Conservation (phyloP, 2,888 invertebrate species). For the Tipula confusa region DNA sequence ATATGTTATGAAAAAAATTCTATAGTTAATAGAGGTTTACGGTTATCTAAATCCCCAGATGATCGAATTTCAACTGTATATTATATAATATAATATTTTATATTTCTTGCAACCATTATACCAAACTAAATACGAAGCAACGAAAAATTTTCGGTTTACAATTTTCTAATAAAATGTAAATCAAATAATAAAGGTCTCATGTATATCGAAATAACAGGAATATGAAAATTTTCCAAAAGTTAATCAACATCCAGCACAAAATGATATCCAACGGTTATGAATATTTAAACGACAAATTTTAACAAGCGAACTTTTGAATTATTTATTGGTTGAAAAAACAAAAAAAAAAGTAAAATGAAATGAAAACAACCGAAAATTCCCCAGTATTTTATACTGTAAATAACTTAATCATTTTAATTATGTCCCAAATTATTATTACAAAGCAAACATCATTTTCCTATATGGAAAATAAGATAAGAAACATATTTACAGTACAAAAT, state of each 20-base stretch:
- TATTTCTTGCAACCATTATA: not conserved
- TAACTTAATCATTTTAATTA: constrained; percentile 12
- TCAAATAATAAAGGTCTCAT: not conserved
- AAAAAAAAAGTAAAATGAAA: not conserved
- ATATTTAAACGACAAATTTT: constrained; percentile 4
- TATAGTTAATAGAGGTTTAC: too few species aligned
- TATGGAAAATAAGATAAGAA: not conserved
- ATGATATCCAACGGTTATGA: not conserved
- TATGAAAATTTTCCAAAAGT: not conserved
- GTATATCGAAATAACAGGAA: not conserved
- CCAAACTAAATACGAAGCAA: not conserved
- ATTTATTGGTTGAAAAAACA: not conserved
- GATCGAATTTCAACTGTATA: too few species aligned
- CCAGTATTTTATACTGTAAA: not conserved
- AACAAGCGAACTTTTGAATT: not conserved
- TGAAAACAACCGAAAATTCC: not conserved
- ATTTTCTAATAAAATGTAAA: not conserved
- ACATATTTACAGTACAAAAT: not conserved
- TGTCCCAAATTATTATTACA: not conserved
- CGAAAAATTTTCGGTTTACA: not conserved
- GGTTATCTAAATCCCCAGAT: too few species aligned
- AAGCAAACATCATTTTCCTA: not conserved
- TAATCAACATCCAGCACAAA: constrained; percentile 20
- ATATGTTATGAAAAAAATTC: too few species aligned
- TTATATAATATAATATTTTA: too few species aligned